Conservation (phyloP, 1,140 invertebrate species). For the Tetraneura akinire region DNA sequence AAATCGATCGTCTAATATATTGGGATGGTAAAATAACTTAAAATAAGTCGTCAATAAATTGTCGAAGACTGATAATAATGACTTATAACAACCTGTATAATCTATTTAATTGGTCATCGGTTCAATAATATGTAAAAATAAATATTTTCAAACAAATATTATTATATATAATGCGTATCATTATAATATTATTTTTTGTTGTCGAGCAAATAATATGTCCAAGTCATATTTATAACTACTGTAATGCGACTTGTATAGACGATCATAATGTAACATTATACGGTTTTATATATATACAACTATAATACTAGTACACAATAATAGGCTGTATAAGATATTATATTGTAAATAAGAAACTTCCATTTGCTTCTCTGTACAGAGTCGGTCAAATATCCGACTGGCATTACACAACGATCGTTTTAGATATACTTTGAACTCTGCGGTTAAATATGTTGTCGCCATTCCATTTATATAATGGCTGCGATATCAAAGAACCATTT, state of each 20-base stretch:
- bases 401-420: background rate
- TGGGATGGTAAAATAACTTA: too few relatives aligned
- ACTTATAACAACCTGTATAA: too few relatives aligned
- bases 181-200: too few relatives aligned
- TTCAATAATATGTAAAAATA: too few relatives aligned
- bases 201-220: too few relatives aligned
- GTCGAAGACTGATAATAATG: too few relatives aligned
- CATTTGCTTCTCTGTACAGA: background rate
- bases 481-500: background rate
- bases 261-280: background rate
- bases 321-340: background rate
- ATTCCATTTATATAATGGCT: background rate
- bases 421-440: background rate
- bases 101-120: too few relatives aligned
- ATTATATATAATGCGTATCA: too few relatives aligned
- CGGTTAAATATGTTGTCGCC: background rate
- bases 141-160: too few relatives aligned
- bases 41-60: too few relatives aligned
- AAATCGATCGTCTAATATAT: too few relatives aligned
- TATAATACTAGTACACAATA: background rate
- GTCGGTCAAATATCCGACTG: background rate
- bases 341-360: background rate
- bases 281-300: background rate
- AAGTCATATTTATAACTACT: too few relatives aligned
- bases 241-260: background rate